phyloP scores from a whole-genome alignment of 2,797 vertebrate species.

The Pipistrellus nathusii region DNA sequence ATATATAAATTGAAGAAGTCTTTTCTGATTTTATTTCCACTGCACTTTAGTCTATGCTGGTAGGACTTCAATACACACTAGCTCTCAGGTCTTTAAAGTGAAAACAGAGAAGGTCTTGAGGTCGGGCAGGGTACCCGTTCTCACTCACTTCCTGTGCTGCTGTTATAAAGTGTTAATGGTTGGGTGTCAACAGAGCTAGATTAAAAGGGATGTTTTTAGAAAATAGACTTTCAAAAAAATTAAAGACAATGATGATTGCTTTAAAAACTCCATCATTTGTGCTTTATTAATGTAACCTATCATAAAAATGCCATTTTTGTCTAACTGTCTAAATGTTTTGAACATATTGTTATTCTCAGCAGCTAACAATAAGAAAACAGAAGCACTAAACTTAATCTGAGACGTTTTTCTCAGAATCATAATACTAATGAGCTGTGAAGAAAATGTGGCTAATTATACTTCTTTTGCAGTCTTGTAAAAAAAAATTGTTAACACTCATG shows the following conservation, averaged over 20 bases:
- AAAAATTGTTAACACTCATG: slow-evolving; percentile 6
- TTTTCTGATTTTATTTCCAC: slow-evolving; percentile 17
- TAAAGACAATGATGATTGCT: slow-evolving; percentile 29
- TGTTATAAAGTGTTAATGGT: background rate
- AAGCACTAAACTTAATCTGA: slow-evolving; percentile 53
- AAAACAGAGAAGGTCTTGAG: background rate
- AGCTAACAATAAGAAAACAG: slow-evolving; percentile 65
- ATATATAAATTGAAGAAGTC: background rate
- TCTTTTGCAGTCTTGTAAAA: slow-evolving; percentile 31
- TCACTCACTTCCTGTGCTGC: slow-evolving; percentile 38
- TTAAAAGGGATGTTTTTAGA: slow-evolving; percentile 31
- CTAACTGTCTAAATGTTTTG: slow-evolving; percentile 48
- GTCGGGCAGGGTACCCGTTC: background rate
- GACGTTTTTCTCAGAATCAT: slow-evolving; percentile 33
- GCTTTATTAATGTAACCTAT: background rate
- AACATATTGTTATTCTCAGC: slow-evolving; percentile 44
- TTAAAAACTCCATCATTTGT: slow-evolving; percentile 15
- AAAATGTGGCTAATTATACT: slow-evolving; percentile 42
- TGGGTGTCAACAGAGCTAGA: slow-evolving; percentile 60
- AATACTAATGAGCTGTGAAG: slow-evolving; percentile 56
- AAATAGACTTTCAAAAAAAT: slow-evolving; percentile 58
- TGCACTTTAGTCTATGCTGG: background rate
- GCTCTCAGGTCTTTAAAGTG: background rate
- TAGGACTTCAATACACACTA: background rate
- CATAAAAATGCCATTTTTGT: slow-evolving; percentile 63